Base-by-base conservation (phyloP, 2,113 vertebrate genomes). In the Hymenochirus boettgeri region DNA sequence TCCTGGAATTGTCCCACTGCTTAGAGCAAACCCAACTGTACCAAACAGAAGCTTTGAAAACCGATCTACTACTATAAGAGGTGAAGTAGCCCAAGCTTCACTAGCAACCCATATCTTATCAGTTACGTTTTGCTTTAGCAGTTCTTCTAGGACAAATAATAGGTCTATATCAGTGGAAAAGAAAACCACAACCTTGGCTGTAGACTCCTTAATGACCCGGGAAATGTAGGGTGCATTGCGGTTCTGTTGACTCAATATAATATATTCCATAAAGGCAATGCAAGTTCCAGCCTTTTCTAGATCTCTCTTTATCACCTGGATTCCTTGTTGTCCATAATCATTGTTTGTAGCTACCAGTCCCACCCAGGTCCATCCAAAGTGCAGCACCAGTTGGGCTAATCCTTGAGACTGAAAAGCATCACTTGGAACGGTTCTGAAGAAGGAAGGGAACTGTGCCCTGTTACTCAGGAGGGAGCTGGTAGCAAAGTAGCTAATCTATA, bases 391-490 rank as follows among this genome's bases (percentile, higher is more conserved):
- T 13, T 69, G 63, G 9, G 60, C 59, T 19, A 74, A 15, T 3
- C 48, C 57, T 18, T n/a, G 22, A 8, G 62, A 65, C 21, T 74
- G 72, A 17, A 69, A 60, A 11, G 76, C 72, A 45, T 87, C 83
- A 73, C 62, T 65, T 25, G 62, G 62, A 10, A 65, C 54, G 12
- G 77, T 84, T 48, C 76, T 70, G 35, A 83, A 75, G 55, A 83
- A 83, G 15, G 78, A 77, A 1, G 19, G 63, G 55, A 74, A 74
- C 25, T 60, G 25, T 13, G 25, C 18, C 11, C 57, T 60, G 42
- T 74, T 27, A 24, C 69, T 69, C 37, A 74, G 64, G 15, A 46
- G 55, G 3, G 62, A 42, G 1, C 39, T 58, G 7, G 70, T 65
- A 37, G 70, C 52, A 22, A 39, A 62, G n/a, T 61, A 35, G 25